These are phyloP conservation scores for Danaus melanippus DNA, from an alignment of 1,140 invertebrate genomes.

Conservation along the genomic window DNA sequence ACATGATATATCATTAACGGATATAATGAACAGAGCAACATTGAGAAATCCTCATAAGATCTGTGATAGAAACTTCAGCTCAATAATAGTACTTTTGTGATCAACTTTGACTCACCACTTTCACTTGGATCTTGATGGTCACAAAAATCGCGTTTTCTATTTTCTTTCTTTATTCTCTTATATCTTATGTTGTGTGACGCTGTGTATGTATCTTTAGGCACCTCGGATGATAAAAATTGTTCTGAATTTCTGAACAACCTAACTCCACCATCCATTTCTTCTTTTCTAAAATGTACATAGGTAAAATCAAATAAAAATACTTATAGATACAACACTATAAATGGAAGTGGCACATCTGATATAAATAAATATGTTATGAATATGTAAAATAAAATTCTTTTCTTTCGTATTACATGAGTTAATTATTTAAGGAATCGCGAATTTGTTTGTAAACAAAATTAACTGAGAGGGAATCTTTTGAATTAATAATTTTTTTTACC, in stretches of 20 bases:
- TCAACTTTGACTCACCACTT: slow-evolving; percentile 22
- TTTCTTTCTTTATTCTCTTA: slow-evolving; percentile 33
- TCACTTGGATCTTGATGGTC: slow-evolving; percentile 25
- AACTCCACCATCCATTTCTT: slow-evolving; percentile 50
- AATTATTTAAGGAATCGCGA: too few species aligned
- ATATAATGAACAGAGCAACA: too few species aligned
- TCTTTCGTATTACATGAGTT: too few species aligned
- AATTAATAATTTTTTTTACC: slow-evolving; percentile 24
- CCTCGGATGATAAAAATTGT: slow-evolving; percentile 43
- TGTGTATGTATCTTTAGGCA: slow-evolving; percentile 40
- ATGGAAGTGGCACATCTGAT: too few species aligned
- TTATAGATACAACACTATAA: too few species aligned
- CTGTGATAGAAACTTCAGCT: too few species aligned
- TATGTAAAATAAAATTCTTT: too few species aligned
- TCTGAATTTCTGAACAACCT: slow-evolving; percentile 49
- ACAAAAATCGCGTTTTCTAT: slow-evolving; percentile 19
- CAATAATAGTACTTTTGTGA: background rate
- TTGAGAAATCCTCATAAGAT: too few species aligned
- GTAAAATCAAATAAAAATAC: too few species aligned
- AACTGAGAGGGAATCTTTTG: background rate
- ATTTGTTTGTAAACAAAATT: background rate
- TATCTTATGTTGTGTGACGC: slow-evolving; percentile 41
- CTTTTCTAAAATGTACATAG: slow-evolving; percentile 33
- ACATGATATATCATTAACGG: too few species aligned
- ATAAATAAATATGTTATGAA: too few species aligned